A percentile compares a stretch with the other conserved stretches of the same genome.
These are phyloP conservation scores for Colaptes auratus DNA, from an alignment of 2,113 vertebrate genomes.

Conservation along the genomic window DNA sequence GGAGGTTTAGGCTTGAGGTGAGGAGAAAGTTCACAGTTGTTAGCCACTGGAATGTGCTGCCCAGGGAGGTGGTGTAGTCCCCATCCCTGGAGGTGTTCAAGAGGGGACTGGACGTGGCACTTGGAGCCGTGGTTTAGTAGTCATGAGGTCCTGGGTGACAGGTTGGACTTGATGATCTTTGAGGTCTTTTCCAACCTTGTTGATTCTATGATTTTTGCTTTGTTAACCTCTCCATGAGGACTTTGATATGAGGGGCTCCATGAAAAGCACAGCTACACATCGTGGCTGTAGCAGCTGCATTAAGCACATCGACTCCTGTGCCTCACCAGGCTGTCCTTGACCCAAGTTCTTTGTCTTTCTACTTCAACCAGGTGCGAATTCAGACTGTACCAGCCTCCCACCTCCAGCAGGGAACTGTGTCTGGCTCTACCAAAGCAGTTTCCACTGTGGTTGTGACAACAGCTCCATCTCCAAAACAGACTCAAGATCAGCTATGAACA, in stretches of 20 bases:
- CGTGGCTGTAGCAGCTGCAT: not conserved
- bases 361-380: constrained; percentile 86
- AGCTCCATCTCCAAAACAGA: constrained; percentile 87
- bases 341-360: not conserved
- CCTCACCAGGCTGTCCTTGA: not conserved
- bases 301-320: not conserved
- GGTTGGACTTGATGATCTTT: too few relatives aligned
- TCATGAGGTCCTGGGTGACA: too few relatives aligned
- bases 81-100: too few relatives aligned
- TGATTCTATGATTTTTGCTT: not conserved
- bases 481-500: constrained; percentile 83
- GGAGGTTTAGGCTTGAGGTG: too few relatives aligned
- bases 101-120: too few relatives aligned
- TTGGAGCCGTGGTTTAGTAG: too few relatives aligned
- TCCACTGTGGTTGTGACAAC: constrained; percentile 96
- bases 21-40: too few relatives aligned
- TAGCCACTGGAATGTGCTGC: too few relatives aligned
- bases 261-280: not conserved
- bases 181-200: too few relatives aligned
- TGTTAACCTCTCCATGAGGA: not conserved
- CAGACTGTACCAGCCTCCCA: constrained; percentile 93
- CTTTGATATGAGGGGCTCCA: fast-evolving
- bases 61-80: too few relatives aligned
- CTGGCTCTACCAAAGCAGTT: constrained; percentile 87
- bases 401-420: constrained; percentile 88